Base-by-base conservation (phyloP, 2,888 invertebrate genomes). In the Platycheirus albimanus region DNA sequence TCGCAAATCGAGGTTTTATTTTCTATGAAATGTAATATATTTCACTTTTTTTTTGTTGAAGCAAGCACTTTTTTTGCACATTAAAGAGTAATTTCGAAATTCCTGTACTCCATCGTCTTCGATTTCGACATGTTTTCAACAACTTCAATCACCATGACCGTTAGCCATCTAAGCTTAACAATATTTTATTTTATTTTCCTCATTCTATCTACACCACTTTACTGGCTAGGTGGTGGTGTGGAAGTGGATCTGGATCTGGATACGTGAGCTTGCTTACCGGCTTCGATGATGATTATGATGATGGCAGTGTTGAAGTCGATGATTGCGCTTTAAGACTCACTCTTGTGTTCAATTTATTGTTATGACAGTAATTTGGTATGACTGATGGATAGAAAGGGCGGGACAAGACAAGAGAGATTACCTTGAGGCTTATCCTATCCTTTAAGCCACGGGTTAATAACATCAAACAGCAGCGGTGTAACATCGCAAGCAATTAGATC, bases 81-180 rank as follows among this genome's bases (percentile, higher is more conserved):
- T 69, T 51, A 54, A 67, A 70, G 47, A 81, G 70, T 66, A 76
- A 81, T 81, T 76, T 76, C 52, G 47, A 63, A 76, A 76, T 76
- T 81, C 76, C 63, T 15, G 6, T 28, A 67, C 15, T 38, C 33
- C 36, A 17, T 49, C 52, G 58, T 63, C 36, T 36, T 47, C n/a
- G n/a, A 49, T 70, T 33, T 54, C 54, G 15, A 11, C 47, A 80
- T 70, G 69, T 81, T 71, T 58, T 28, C 24, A 41, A 41, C 58
- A 63, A 56, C 71, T 81, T 58, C 67, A 81, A 77, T 81, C 71
- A 76, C 67, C 71, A 81, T 81, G 76, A 76, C 76, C 81, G 71
- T 72, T 72, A 72, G 67, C 33, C 71, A 54, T 71, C 58, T 66
- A 36, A 56, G 54, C 56, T 67, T 75, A 63, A 64, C 69, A 63